Evolutionary conservation across 2,113 vertebrate species (phyloP).

Genomic region (Albula goreensis): DNA sequence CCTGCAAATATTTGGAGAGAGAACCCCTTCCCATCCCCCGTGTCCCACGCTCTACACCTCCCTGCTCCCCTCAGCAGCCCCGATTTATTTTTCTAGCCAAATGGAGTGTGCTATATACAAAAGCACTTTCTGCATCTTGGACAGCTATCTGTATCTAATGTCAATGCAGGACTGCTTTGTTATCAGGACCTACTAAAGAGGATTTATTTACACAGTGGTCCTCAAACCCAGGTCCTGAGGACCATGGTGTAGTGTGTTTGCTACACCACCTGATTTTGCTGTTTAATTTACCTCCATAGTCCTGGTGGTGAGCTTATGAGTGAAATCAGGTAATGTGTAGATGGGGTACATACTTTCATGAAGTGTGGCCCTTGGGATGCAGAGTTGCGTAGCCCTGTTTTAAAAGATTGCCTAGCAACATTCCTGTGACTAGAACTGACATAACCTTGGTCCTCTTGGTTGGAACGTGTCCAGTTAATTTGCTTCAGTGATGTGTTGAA

Average conservation of each 20-base stretch:
- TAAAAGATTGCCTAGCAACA: no score
- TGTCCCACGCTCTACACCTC: background rate
- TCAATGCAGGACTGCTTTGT: background rate
- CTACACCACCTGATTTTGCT: no score
- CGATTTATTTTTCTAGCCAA: background rate
- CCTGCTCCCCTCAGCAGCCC: no score
- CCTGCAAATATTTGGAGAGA: background rate
- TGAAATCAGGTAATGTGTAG: no score
- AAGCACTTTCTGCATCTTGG: background rate
- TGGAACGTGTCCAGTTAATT: conserved; percentile 1
- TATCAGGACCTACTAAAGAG: background rate
- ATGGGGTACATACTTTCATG: no score
- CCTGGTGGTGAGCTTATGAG: no score
- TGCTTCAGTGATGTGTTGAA: conserved; percentile 8
- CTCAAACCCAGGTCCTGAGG: no score
- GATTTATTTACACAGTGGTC: no score
- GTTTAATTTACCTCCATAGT: no score
- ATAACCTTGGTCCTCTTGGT: background rate
- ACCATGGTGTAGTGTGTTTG: no score
- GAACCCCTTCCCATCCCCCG: background rate
- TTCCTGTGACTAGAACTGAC: background rate
- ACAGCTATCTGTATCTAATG: background rate
- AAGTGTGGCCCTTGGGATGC: no score
- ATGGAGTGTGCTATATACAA: background rate
- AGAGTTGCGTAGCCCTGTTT: no score